Conservation (phyloP, 2,888 invertebrate species). For the Zygogramma bicolorata region DNA sequence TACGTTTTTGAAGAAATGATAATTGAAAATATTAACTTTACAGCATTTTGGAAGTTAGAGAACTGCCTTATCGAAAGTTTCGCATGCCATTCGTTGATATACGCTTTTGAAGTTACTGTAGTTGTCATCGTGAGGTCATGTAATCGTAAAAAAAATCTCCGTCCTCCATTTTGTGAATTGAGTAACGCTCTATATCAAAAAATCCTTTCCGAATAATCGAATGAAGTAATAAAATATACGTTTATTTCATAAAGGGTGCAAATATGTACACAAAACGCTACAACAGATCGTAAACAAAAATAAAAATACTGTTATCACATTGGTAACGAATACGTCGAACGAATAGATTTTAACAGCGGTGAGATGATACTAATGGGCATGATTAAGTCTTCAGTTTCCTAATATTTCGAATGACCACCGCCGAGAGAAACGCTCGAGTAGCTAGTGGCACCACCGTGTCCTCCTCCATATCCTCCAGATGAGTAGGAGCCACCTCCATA, state of each 20-base stretch:
- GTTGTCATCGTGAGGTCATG: too few relatives aligned
- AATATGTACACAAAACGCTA: conserved; percentile 25
- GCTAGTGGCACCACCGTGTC: conserved; percentile 50
- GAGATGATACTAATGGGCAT: conserved; percentile 31
- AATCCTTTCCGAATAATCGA: too few relatives aligned
- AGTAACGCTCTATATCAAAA: too few relatives aligned
- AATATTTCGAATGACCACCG: conserved; percentile 47
- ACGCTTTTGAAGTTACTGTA: too few relatives aligned
- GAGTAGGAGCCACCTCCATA: too few relatives aligned
- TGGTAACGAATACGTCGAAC: conserved; percentile 27
- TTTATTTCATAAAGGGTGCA: not conserved
- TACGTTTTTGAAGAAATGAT: too few relatives aligned
- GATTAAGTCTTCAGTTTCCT: conserved; percentile 22
- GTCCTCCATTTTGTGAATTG: too few relatives aligned
- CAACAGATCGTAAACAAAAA: conserved; percentile 26
- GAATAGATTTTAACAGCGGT: conserved; percentile 23
- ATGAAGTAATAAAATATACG: not conserved
- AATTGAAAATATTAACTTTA: too few relatives aligned
- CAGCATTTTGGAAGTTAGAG: too few relatives aligned
- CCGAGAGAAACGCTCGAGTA: conserved; percentile 51
- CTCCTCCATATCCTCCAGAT: conserved; percentile 37
- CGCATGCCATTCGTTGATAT: too few relatives aligned
- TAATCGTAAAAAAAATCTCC: too few relatives aligned
- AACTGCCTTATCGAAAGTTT: too few relatives aligned
- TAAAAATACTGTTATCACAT: conserved; percentile 50